These are phyloP conservation scores for Tupiocoris notatus DNA, from an alignment of 2,888 invertebrate genomes.

Conservation along the genomic window DNA sequence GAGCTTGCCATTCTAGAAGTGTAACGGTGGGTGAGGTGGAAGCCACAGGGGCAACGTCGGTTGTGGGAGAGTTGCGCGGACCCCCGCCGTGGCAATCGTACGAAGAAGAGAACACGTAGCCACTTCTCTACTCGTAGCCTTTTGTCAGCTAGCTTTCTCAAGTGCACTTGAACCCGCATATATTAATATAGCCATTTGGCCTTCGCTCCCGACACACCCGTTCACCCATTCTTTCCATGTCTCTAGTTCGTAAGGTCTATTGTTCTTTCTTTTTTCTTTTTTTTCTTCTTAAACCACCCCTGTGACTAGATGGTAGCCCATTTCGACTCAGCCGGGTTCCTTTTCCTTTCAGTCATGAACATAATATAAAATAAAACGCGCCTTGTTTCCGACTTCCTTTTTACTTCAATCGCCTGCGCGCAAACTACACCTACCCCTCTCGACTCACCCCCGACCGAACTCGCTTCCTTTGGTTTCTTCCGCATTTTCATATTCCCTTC, in stretches of 20 bases:
- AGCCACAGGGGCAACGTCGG: background rate
- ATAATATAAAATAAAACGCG: slow-evolving; percentile 43
- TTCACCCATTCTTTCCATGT: background rate
- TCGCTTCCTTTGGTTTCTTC: no score
- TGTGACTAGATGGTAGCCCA: background rate
- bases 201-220: slow-evolving; percentile 18
- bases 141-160: slow-evolving; percentile 43
- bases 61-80: no score
- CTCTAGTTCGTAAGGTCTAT: slow-evolving; percentile 14
- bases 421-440: no score
- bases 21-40: background rate
- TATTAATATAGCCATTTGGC: slow-evolving; percentile 44
- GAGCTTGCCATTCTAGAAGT: background rate
- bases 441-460: no score
- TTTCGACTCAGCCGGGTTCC: background rate
- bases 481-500: no score
- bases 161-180: slow-evolving; percentile 44
- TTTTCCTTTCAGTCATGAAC: slow-evolving; percentile 24
- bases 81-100: slow-evolving; percentile 39
- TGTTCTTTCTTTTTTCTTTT: slow-evolving; percentile 26
- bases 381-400: slow-evolving; percentile 26
- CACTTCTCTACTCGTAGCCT: slow-evolving; percentile 39
- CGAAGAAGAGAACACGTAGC: slow-evolving; percentile 35
- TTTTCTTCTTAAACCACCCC: background rate
- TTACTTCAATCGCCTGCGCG: background rate